These are phyloP conservation scores for Diadophis punctatus DNA, from an alignment of 2,113 vertebrate genomes.

Conservation along the genomic window DNA sequence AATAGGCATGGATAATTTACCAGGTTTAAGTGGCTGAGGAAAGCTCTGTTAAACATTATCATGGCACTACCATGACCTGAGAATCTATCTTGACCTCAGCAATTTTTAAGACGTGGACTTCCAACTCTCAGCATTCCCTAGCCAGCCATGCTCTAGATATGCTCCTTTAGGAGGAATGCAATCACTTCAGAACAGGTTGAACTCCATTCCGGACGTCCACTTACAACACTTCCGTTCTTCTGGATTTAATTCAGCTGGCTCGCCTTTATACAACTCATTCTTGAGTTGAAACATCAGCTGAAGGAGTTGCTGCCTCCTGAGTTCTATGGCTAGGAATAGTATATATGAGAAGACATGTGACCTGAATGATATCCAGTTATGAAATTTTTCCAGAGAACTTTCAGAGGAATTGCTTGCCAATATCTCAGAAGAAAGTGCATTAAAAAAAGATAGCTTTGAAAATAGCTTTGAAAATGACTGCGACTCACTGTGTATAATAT, in stretches of 20 bases:
- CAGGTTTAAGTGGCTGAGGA: background rate
- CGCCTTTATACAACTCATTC: background rate
- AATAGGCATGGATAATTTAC: background rate
- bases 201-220: background rate
- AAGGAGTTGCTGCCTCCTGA: background rate
- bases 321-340: background rate
- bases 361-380: background rate
- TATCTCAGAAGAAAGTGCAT: background rate
- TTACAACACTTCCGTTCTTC: background rate
- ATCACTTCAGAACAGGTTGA: background rate
- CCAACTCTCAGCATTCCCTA: background rate
- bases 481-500: background rate
- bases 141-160: background rate
- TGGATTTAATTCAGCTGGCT: background rate
- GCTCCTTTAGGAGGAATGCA: background rate
- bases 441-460: background rate
- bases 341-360: background rate
- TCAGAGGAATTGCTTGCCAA: background rate
- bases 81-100: background rate
- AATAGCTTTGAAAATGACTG: background rate
- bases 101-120: background rate
- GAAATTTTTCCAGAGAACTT: background rate
- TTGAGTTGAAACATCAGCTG: background rate
- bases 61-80: background rate
- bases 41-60: background rate